Conservation (phyloP, 2,888 invertebrate species). For the Drosophila acutilabella region DNA sequence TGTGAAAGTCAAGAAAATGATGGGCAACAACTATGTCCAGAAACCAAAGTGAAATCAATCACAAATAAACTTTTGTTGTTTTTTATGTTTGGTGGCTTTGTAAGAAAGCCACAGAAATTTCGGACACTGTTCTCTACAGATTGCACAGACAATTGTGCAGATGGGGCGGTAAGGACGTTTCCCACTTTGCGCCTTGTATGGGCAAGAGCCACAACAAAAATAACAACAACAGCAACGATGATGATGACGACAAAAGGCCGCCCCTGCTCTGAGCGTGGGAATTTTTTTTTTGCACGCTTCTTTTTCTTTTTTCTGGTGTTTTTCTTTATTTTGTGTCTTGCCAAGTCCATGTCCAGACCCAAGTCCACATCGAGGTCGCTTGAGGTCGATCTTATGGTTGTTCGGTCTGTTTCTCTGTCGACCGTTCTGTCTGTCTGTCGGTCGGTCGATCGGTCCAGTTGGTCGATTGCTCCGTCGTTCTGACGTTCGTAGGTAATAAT, state of each 20-base stretch:
- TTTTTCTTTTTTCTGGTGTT: conserved; percentile 30
- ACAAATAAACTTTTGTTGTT: conserved; percentile 52
- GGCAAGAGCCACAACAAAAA: conserved; percentile 42
- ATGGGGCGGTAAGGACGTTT: conserved; percentile 72
- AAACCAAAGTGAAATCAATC: conserved; percentile 71
- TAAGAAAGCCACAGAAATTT: conserved; percentile 64
- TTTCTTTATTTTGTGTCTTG: conserved; percentile 31
- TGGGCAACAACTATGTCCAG: conserved; percentile 45
- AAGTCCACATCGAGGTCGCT: conserved; percentile 70
- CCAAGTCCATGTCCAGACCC: conserved; percentile 29
- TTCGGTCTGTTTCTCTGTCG: conserved; percentile 12
- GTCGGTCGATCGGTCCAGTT: conserved; percentile 18
- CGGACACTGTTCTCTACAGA: conserved; percentile 41
- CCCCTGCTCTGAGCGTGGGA: conserved; percentile 66
- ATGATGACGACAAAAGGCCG: conserved; percentile 69
- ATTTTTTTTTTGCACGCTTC: conserved; percentile 74
- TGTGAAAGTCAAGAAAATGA: conserved; percentile 77
- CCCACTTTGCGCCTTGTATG: conserved; percentile 73
- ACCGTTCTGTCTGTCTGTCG: conserved; percentile 2
- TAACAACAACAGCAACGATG: conserved; percentile 53
- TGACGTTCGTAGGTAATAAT: conserved; percentile 71
- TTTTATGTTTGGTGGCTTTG: conserved; percentile 33
- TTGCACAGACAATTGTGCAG: conserved; percentile 46
- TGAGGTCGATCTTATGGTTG: conserved; percentile 71
- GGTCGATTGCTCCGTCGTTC: conserved; percentile 14